A percentile compares a stretch with the other conserved stretches of the same genome.
phyloP scores from a whole-genome alignment of 2,113 vertebrate species.

The Pseudopodoces humilis region DNA sequence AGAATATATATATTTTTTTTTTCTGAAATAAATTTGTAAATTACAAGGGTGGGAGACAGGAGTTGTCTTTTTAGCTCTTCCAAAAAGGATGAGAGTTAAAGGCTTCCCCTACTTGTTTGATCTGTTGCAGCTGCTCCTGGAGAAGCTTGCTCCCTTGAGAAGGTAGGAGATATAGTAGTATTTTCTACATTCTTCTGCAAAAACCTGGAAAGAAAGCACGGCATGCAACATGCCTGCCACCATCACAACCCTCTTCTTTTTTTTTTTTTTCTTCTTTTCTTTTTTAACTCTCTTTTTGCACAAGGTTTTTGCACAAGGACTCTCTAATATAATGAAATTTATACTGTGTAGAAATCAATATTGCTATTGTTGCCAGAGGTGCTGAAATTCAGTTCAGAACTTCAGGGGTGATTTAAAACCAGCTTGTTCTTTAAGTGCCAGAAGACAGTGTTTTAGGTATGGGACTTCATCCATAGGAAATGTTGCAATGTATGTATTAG shows the following conservation, averaged over 20 bases:
- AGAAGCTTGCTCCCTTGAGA: background rate
- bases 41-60: background rate
- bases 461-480: background rate
- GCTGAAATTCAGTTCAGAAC: background rate
- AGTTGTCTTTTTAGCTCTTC: background rate
- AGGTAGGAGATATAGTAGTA: background rate
- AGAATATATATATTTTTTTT: background rate
- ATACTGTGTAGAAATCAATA: background rate
- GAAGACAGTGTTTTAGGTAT: background rate
- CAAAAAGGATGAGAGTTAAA: background rate
- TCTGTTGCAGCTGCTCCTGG: background rate
- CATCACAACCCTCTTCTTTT: background rate
- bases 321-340: background rate
- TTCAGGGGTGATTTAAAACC: background rate
- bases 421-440: background rate
- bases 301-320: background rate
- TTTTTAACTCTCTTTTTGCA: background rate
- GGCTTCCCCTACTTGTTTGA: background rate
- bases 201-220: background rate
- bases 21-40: background rate
- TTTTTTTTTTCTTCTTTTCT: background rate
- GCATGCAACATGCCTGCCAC: fast-evolving
- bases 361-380: background rate
- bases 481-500: background rate
- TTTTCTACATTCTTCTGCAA: background rate